Conservation (phyloP, 2,888 invertebrate species). For the Caenorhabditis panamensis region DNA sequence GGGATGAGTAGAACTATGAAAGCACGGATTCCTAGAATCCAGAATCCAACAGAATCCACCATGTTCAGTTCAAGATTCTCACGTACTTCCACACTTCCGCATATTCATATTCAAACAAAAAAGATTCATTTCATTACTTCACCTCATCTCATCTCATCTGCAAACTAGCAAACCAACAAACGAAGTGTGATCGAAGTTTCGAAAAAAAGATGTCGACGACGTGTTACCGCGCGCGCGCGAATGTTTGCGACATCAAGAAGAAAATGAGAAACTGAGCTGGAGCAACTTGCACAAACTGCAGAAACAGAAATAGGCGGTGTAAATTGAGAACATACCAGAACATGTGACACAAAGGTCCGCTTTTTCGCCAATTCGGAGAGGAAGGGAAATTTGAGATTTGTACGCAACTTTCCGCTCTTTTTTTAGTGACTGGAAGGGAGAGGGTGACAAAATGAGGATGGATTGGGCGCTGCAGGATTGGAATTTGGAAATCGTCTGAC, state of each 20-base stretch:
- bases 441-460: neutral
- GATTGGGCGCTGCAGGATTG: neutral
- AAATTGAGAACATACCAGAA: slow-evolving; percentile 53
- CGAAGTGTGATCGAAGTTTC: neutral
- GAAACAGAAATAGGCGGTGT: slow-evolving; percentile 11
- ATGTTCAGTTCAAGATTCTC: neutral
- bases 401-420: slow-evolving; percentile 26
- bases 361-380: slow-evolving; percentile 6
- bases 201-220: slow-evolving; percentile 22
- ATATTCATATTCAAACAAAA: neutral
- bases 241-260: slow-evolving; percentile 42
- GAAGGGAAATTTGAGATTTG: slow-evolving; percentile 47
- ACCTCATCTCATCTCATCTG: too few species aligned
- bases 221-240: slow-evolving; percentile 5
- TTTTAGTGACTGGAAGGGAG: neutral
- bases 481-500: neutral
- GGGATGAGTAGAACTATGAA: too few species aligned
- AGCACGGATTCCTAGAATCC: too few species aligned
- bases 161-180: too few species aligned
- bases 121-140: neutral
- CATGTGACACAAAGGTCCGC: slow-evolving; percentile 45
- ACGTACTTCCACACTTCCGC: neutral
- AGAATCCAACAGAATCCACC: neutral
- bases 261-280: neutral
- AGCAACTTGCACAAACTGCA: slow-evolving; percentile 25